Base-by-base conservation (phyloP, 2,888 invertebrate genomes). In the Drosophila mettleri region DNA sequence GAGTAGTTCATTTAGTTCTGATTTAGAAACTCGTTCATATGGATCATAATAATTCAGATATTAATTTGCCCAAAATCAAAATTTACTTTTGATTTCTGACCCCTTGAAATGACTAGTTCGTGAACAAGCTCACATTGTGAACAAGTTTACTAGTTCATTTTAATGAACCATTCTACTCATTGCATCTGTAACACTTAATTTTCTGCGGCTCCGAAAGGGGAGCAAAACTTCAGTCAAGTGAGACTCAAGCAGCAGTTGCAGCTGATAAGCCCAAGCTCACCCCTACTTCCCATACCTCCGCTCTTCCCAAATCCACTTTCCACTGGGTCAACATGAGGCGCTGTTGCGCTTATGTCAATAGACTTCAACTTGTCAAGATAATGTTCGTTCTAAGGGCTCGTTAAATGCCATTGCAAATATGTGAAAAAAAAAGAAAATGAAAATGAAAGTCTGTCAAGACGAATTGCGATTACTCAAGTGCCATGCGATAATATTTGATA, bases 291-390 rank as follows among this genome's bases (percentile, higher is more conserved):
- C 29, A n/a, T 1, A 4, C 2, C 22, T 9, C 3, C 7, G 18
- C 16, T 12, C 10, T 10, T 3, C 52, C 24, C 10, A 10, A 34
- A 41, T 7, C 24, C 27, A 16, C 20, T 46, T 46, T 12, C 20
- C 43, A 58, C 29, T 67, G 68, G 73, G 78, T 77, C 62, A 77
- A 77, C 70, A 46, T 61, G 54, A 34, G 54, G 29, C 54, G 53
- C 10, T 61, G 22, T 18, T 16, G n/a, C 20, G 34, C 29, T 36
- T 34, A 5, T 24, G 24, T 43, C 43, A 43, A 43, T 27, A 10
- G 16, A 27, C 24, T 33, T 2, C 8, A 22, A 45, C 73, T 52
- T 74, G 71, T 49, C 62, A 12, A 8, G 51, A 29, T 20, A 52
- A 29, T 29, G 29, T 9, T 29, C 20, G 20, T 14, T 31, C 12